Evolutionary conservation across 2,797 vertebrate species (phyloP), one percentile per base, ranked within the genome.

Genomic region (Mus caroli): DNA sequence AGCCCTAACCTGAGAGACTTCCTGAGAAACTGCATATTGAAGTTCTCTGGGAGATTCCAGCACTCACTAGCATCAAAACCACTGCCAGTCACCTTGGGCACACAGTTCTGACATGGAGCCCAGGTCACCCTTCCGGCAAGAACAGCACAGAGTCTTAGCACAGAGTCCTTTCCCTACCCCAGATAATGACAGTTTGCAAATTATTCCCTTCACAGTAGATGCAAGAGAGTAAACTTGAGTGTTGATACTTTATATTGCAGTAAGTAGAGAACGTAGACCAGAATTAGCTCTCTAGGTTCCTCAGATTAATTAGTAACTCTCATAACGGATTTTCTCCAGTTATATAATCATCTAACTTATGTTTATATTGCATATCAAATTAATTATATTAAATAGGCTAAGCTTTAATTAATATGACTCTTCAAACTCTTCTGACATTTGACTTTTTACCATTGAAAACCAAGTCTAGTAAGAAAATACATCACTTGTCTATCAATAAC

Each of bases 141-240:
- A 9, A 2, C 24, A 17, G 4, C 26, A 7, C 37, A 26, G 14
- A 79, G 31, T 56, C 46, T 80, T 37, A 71, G 76, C 88, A 93
- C 56, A 69, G 31, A 37, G 50, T 69, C 60, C 34, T 89, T 62
- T 83, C 52, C 37, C 26, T 14, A 34, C 13, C 10, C 6, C 78
- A 67, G 50, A 52, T 34, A 2, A 46, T 22, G 5, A 52, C 28
- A 92, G 67, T 91, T 58, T 94, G 40, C 77, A 91, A 83, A 50
- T 83, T 15, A 87, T 77, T 90, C 9, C 86, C 91, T 85, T 87
- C 52, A 92, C 19, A 46, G 58, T 34, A 90, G 31, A 56, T 62
- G 6, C 96, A 56, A 94, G 88, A 92, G 93, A 76, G 56, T 71
- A 90, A 94, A 82, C 43, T 56, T 88, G n/a, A 90, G 76, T 43